Evolutionary conservation across 2,888 invertebrate genomes (phyloP).

Genomic region (Dynastes maya): DNA sequence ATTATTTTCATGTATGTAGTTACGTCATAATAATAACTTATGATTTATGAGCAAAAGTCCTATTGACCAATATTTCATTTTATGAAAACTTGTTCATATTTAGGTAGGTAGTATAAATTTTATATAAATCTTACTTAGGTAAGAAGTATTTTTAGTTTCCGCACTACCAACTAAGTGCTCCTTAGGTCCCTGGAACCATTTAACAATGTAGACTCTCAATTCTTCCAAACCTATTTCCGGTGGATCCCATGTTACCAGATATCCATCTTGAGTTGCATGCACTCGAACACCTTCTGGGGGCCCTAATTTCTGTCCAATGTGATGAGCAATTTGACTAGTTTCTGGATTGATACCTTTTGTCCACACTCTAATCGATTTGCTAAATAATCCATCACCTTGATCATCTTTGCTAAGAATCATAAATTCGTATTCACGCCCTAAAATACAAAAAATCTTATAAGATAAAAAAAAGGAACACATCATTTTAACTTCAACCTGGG

Average conservation of each 20-base stretch:
- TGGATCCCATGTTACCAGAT: slow-evolving; percentile 83
- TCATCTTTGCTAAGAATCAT: slow-evolving; percentile 92
- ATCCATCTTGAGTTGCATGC: slow-evolving; percentile 81
- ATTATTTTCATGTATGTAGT: too few species aligned
- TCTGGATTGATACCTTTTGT: slow-evolving; percentile 73
- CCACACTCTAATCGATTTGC: slow-evolving; percentile 83
- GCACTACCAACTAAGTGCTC: slow-evolving; percentile 78
- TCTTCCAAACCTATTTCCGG: slow-evolving; percentile 75
- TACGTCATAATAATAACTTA: too few species aligned
- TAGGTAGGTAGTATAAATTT: too few species aligned
- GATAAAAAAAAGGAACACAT: neutral
- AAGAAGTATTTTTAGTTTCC: slow-evolving; percentile 80
- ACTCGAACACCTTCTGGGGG: slow-evolving; percentile 82
- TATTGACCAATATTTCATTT: too few species aligned
- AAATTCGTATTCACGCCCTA: slow-evolving; percentile 86
- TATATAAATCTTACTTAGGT: slow-evolving; percentile 59
- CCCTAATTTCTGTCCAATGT: slow-evolving; percentile 69
- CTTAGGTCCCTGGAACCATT: slow-evolving; percentile 77
- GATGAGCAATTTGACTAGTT: slow-evolving; percentile 46
- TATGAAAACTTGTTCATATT: too few species aligned
- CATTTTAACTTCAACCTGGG: slow-evolving; percentile 72
- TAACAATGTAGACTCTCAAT: slow-evolving; percentile 78
- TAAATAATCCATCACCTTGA: slow-evolving; percentile 91
- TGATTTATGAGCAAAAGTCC: too few species aligned
- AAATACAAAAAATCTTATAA: slow-evolving; percentile 37